Base-by-base conservation (phyloP, 2,888 invertebrate genomes). In the Agrochola macilenta region DNA sequence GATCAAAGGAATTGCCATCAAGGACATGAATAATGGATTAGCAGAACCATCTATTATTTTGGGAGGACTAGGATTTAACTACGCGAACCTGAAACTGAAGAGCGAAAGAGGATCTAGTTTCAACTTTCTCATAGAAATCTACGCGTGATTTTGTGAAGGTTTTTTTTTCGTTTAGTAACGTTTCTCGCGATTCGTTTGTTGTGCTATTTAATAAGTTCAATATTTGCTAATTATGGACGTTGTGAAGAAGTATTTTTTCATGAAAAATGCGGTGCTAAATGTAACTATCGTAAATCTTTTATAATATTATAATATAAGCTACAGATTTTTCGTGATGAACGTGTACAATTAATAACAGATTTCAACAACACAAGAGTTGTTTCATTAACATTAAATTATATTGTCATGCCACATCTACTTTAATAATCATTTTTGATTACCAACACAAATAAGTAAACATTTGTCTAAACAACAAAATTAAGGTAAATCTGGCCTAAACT, bases 1-100 rank as follows among this genome's bases (percentile, higher is more conserved):
- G 79, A 96, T 96, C 5, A 96, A 96, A 83, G 96, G 96, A 0
- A 95, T 96, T 1, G 94, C 95, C 2, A 95, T 96, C 17, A 94
- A 93, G 58, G 96, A 96, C 57, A 58, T 95, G 89, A 95, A 96
- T 1, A 95, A 96, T 79, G 94, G 93, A 0, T 11, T 84, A 17
- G 94, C 96, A 0, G 93, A 95, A 70, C 93, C 96, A 0, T 92
- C 96, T 0, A 95, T 97, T 8, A 95, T 82, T 0, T 77, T 93
- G 17, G 97, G 97, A 0, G 97, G 97, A 0, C 85, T 97, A 0
- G 96, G 96, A 0, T 94, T 95, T 78, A 90, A 91, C 39, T 94
- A 90, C 68, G 97, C 93, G 2, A 93, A 94, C 23, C 93, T 97
- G 1, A 96, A 96, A 68, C 76, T 97, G 87, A 96, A 96, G 81